These are phyloP conservation scores for Blomia tropicalis DNA, from an alignment of 2,888 invertebrate species.

Conservation along the genomic window DNA sequence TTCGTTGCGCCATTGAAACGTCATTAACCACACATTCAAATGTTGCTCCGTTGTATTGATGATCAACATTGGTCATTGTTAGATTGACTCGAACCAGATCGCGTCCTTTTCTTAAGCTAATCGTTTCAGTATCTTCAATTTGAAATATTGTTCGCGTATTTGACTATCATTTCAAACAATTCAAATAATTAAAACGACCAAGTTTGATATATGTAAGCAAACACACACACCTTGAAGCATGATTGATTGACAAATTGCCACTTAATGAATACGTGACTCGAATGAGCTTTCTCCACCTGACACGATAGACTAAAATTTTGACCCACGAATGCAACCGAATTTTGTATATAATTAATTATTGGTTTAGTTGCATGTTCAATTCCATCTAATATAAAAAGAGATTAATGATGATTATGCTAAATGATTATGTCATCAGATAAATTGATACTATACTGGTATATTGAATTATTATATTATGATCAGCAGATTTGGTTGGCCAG, in stretches of 20 bases:
- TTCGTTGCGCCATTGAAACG: not conserved
- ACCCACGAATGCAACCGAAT: not conserved
- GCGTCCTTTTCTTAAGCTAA: not conserved
- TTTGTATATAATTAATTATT: not conserved
- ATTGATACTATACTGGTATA: constrained; percentile 1
- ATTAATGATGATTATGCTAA: not conserved
- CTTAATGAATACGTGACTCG: constrained; percentile 12
- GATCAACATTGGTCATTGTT: not conserved
- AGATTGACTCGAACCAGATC: constrained; percentile 4
- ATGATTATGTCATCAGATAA: not conserved
- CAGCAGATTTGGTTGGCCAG: not conserved
- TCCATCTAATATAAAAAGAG: constrained; percentile 1
- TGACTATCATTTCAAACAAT: too few species aligned
- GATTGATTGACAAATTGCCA: constrained; percentile 3
- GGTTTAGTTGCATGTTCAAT: constrained; percentile 8
- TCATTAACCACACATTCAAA: not conserved
- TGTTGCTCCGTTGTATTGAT: not conserved
- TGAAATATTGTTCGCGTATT: not conserved
- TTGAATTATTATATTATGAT: constrained; percentile 5
- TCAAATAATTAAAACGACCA: not conserved
- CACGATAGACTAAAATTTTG: not conserved
- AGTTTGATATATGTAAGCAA: not conserved
- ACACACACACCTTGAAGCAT: not conserved
- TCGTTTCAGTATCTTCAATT: not conserved
- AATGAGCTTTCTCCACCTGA: constrained; percentile 1